Base-by-base conservation (phyloP, 1,140 invertebrate genomes). In the Matsumurasca onukii region DNA sequence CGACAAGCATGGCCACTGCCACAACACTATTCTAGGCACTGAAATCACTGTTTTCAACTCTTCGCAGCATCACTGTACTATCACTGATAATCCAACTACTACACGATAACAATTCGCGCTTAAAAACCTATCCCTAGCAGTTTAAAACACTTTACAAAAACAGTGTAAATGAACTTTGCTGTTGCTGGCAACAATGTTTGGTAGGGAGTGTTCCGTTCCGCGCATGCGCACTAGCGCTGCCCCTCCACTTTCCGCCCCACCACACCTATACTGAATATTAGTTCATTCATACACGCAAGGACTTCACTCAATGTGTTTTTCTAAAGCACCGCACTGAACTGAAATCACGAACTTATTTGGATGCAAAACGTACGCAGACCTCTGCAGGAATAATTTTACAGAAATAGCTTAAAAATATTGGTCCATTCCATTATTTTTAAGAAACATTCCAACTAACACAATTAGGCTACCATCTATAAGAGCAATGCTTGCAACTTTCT, bases 281-380 rank as follows among this genome's bases (percentile, higher is more conserved):
- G 62, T 65, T 65, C 62, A 65, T 65, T 65, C 62, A 65, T 65
- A 65, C 62, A 20, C 22, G 62, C 62, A 65, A 65, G 24, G 31
- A 65, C 62, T 39, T 39, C 31, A 30, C 45, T 65, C 62, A 65
- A 65, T 65, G 62, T 63, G 34, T n/a, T 59, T 59, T 59, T 59
- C 55, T 59, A 27, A 59, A 59, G 55, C 55, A 59, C 55, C 49
- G 24, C 17, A 20, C 49, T 17, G 49, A 51, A 51, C n/a, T 51
- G n/a, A 51, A 20, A 17, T 51, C 49, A 22, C 24, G n/a, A 51
- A 51, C n/a, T 51, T 51, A 51, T 51, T 3, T 17, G n/a, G n/a
- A n/a, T n/a, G n/a, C n/a, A n/a, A n/a, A n/a, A n/a, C n/a, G n/a
- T n/a, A n/a, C n/a, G n/a, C n/a, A n/a, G n/a, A n/a, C n/a, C n/a